Evolutionary conservation across 2,797 vertebrate species (phyloP), one percentile per base, ranked within the genome.

Genomic region (Rhabdophis nuchalis): DNA sequence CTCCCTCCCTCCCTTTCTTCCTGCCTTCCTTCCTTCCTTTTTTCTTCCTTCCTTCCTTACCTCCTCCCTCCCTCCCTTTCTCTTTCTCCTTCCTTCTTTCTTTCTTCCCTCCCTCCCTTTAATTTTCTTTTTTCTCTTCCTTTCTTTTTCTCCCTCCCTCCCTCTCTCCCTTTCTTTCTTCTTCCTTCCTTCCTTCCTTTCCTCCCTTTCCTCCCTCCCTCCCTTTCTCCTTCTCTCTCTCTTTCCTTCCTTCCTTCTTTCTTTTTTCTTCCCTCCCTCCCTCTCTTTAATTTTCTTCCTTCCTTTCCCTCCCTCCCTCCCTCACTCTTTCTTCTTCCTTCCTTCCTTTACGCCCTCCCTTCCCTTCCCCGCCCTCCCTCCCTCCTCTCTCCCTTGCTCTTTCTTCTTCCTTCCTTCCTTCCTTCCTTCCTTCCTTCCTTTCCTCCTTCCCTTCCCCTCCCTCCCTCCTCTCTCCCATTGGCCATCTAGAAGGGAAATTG

Each of bases 21-120:
- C n/a, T n/a, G n/a, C n/a, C 29, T 32, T 2, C 5, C 29, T 64
- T n/a, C 11, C 29, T 12, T 32, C 12, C 53, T 12, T 54, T 54
- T 54, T 3, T 12, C 13, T 54, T 54, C 53, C 4, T 14, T 3
- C 14, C 4, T 18, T 16, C 13, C 13, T 53, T 13, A 4, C 12
- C 5, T 14, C 11, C 13, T 32, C 16, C 0, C 13, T 36, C 0
- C 1, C 13, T n/a, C 5, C 12, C n/a, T 2, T 18, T 5, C 56
- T 18, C 16, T 16, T 1, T 50, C 6, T 6, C 46, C 46, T 50
- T 52, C 53, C 53, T 54, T 14, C 4, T 13, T 14, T 54, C 12
- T 14, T 14, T 12, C 13, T n/a, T 14, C 16, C 64, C 5, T 68
- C 7, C 13, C 29, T 68, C 0, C 12, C 29, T 14, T n/a, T 1